Evolutionary conservation across 2,888 invertebrate species (phyloP).

Genomic region (Agrilus cyanescens): DNA sequence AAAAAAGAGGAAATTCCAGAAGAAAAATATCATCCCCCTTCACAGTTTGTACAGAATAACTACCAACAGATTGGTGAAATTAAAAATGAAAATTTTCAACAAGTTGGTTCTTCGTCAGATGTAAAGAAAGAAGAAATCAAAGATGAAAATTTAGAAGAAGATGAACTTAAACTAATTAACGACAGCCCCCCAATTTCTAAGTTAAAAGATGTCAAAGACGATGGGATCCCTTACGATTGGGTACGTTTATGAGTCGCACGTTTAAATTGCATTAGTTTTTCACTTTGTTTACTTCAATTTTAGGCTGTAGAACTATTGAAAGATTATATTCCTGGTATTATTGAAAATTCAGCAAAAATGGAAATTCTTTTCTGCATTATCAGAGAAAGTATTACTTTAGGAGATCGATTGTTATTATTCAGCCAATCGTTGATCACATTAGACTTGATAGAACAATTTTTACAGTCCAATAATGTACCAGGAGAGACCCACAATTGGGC

Average conservation of each 20-base stretch:
- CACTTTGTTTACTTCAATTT: slow-evolving; percentile 17
- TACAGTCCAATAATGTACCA: slow-evolving; percentile 59
- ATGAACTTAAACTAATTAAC: slow-evolving; percentile 24
- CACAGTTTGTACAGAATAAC: slow-evolving; percentile 10
- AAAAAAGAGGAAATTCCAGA: slow-evolving; percentile 37
- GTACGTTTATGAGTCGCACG: slow-evolving; percentile 36
- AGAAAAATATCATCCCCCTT: slow-evolving; percentile 36
- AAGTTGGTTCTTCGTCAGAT: slow-evolving; percentile 13
- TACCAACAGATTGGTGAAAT: slow-evolving; percentile 10
- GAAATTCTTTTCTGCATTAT: slow-evolving; percentile 84
- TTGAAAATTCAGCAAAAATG: slow-evolving; percentile 93
- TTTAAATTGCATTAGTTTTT: not conserved
- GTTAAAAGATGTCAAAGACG: slow-evolving; percentile 29
- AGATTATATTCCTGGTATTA: slow-evolving; percentile 75
- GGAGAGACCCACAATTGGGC: slow-evolving; percentile 68
- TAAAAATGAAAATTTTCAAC: slow-evolving; percentile 33
- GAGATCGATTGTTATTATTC: slow-evolving; percentile 87
- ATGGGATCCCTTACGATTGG: slow-evolving; percentile 80
- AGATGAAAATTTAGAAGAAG: slow-evolving; percentile 35
- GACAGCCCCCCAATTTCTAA: slow-evolving; percentile 16
- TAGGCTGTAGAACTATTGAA: slow-evolving; percentile 68
- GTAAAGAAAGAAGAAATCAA: slow-evolving; percentile 1
- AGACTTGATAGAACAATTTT: slow-evolving; percentile 87
- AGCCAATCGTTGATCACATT: slow-evolving; percentile 93
- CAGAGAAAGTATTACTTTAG: slow-evolving; percentile 73